Base-by-base conservation (phyloP, 2,888 invertebrate species). In the Catocala fraxini region DNA sequence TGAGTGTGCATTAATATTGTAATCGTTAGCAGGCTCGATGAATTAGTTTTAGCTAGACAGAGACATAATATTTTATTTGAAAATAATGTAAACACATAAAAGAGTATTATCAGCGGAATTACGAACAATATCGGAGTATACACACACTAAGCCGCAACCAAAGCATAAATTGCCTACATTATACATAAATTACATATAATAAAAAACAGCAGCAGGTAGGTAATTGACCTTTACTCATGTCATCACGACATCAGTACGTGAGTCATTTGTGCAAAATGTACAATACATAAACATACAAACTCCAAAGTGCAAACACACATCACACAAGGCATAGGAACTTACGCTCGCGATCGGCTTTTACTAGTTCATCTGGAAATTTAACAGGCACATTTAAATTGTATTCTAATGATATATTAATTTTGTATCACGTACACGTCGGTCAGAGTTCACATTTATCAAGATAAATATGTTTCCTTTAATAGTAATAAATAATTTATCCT, bases 281-380 rank as follows among this genome's bases (percentile, higher is more conserved):
- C 47, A 47, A 47, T 6, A 45, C 12, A n/a, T 45, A 5, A n/a
- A 39, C 9, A 39, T 39, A 39, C 35, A 39, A 39, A 7, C 52
- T 39, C 47, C 33, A 55, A 12, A 53, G 39, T 45, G 42, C 35
- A 41, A 47, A 56, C 53, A 60, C 53, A 57, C 54, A 58, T 15
- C 9, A 54, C 57, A 60, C 60, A 46, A 55, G 13, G 41, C 54
- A 58, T 51, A 59, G 66, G 49, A 66, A 93, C 93, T 93, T 93
- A 93, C 93, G 91, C 81, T 92, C 89, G 11, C 89, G 87, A 77
- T 88, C 91, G 25, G 89, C 90, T 73, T 87, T 89, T 70, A 89
- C 83, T 58, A 93, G 88, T 77, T 90, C 86, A 91, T 87, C 93
- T 94, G 93, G 66, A 92, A 93, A 86, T 81, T 70, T 68, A 82